Evolutionary conservation across 23 tunicate genomes (phyloP), one percentile per base, ranked within the genome.

Genomic region (Trididemnum clinides): DNA sequence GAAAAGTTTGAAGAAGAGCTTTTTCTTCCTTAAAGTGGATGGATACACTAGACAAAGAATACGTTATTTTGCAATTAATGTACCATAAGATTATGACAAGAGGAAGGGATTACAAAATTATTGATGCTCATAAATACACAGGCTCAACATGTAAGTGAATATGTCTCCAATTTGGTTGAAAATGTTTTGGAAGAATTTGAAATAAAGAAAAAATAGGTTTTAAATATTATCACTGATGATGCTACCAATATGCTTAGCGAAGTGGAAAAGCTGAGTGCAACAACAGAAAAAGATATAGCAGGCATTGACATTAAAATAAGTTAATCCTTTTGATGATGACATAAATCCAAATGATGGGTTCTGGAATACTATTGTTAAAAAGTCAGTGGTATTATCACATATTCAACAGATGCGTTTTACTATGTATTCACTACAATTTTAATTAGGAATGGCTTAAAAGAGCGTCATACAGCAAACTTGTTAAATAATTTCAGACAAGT

Each of bases 21-120:
- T 62, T 62, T 37, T 71, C 77, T 71, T 71, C 77, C 39, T 71
- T 23, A 71, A 71, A 31, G 30, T 71, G 77, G 77, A 71, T 71
- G 77, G 77, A 20, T 71, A 37, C 29, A 38, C 64, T 20, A 76
- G 82, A 26, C 69, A 39, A 29, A 76, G 82, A 76, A 39, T 76
- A 39, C 32, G 25, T 70, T 76, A 76, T 23, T 76, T 76, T 39
- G 64, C 38, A 7, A 71, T 71, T 12, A 71, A 71, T 28, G 77
- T n/a, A n/a, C n/a, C n/a, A n/a, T n/a, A n/a, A n/a, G n/a, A n/a
- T n/a, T n/a, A n/a, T n/a, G n/a, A n/a, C n/a, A n/a, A n/a, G n/a
- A n/a, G n/a, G n/a, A 71, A 12, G 77, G n/a, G 70, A 23, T 7
- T 19, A 76, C 29, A 23, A 6, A 7, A 23, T 15, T 70, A 39